Percentiles rank a stretch among this genome's conserved stretches.
Evolutionary conservation across 2,113 vertebrate species (phyloP).

Genomic region (Aspidoscelis tigris): DNA sequence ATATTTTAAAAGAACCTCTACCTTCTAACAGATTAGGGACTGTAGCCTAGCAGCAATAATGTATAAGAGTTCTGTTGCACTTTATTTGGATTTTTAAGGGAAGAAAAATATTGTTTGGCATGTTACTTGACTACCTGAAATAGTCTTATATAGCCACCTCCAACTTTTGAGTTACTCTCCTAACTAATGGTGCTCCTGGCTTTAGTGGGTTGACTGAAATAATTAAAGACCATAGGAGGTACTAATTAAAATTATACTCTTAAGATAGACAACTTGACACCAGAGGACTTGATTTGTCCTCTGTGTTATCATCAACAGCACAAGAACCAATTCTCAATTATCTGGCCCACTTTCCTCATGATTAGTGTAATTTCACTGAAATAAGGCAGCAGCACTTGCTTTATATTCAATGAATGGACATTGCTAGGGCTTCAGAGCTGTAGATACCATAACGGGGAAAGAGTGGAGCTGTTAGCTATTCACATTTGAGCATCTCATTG

Average conservation of each 20-base stretch:
- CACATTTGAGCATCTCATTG: neutral
- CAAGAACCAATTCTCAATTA: slow-evolving; percentile 56
- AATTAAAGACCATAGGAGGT: slow-evolving; percentile 47
- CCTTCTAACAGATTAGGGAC: neutral
- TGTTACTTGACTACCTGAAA: slow-evolving; percentile 47
- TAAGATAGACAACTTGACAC: slow-evolving; percentile 50
- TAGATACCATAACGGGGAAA: neutral
- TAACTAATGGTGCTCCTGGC: slow-evolving; percentile 58
- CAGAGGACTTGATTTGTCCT: slow-evolving; percentile 46
- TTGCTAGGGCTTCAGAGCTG: neutral
- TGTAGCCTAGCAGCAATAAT: neutral
- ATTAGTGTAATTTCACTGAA: slow-evolving; percentile 29
- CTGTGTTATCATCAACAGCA: slow-evolving; percentile 42
- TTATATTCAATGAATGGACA: neutral
- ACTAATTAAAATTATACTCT: slow-evolving; percentile 64
- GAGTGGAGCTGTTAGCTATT: neutral
- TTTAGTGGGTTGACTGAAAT: slow-evolving; percentile 51
- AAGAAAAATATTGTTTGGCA: slow-evolving; percentile 41
- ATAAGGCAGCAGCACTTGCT: neutral
- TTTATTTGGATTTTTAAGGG: slow-evolving; percentile 7
- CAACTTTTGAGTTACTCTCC: slow-evolving; percentile 48
- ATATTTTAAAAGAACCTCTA: slow-evolving; percentile 7
- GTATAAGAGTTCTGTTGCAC: neutral
- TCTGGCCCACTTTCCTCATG: slow-evolving; percentile 42
- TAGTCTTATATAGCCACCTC: slow-evolving; percentile 39